Evolutionary conservation across 2,797 vertebrate species (phyloP), one percentile per base, ranked within the genome.

Genomic region (Ambastaia sidthimunki): DNA sequence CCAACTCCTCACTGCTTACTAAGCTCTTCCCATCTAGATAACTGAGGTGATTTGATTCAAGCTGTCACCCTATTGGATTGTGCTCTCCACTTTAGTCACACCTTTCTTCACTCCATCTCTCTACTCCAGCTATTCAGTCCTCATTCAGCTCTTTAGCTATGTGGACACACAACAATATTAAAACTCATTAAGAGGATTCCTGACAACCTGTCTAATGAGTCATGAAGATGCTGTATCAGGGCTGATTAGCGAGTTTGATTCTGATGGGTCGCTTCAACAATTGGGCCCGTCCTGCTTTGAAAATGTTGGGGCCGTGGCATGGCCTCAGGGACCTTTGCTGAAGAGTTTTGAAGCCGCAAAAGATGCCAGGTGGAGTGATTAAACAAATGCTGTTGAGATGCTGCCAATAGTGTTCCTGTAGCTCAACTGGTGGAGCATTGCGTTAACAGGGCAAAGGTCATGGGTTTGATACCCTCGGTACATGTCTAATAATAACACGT

Each of bases 101-200:
- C 73, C 78, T 76, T 80, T 44, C 12, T 41, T 63, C 72, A 37
- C 66, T 34, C 16, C 47, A 59, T 21, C n/a, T 21, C 47, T 65
- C 19, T 2, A 0, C 76, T 23, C 59, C 21, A 13, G 57, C 59
- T 57, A 48, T 74, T 66, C 59, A 65, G 66, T 13, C n/a, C 10
- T 66, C 44, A 28, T 67, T 75, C 50, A 47, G 16, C 54, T 80
- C 59, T 71, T 69, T 47, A 37, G 31, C 62, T 54, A 50, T 21
- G 12, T 50, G 54, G 67, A 57, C 65, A 70, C 72, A 80, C 72
- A 83, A 83, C 74, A 71, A 59, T 65, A 71, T 54, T 80, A 80
- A 83, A 83, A 71, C 82, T 80, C 82, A 83, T 83, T 80, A 83
- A 72, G 60, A 67, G 50, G 71, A 65, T 83, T 83, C 60, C 68